Evolutionary conservation across 2,888 invertebrate genomes (phyloP).

Genomic region (Sminthurides aquaticus): DNA sequence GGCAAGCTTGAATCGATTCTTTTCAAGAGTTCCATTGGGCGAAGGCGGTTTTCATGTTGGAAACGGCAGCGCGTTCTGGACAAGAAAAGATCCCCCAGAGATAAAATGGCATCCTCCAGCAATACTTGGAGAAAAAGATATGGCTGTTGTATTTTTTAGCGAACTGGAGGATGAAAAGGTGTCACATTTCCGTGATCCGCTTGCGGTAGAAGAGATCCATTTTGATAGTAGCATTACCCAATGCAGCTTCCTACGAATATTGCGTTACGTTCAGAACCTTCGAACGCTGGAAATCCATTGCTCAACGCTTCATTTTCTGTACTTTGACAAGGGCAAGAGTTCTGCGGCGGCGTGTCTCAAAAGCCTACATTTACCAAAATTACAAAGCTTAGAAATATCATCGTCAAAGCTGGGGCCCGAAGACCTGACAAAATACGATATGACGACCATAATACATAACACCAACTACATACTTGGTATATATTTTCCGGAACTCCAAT

Average conservation of each 20-base stretch:
- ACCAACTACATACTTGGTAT: background rate
- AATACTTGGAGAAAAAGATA: background rate
- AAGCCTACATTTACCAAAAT: too few species aligned
- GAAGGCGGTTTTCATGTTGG: conserved; percentile 2
- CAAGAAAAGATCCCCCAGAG: background rate
- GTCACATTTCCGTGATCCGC: conserved; percentile 4
- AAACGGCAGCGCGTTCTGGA: background rate
- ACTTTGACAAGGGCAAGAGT: too few species aligned
- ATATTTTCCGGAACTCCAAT: background rate
- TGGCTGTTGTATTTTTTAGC: conserved; percentile 3
- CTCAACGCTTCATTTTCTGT: conserved; percentile 10
- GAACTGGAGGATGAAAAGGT: background rate
- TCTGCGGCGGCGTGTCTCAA: too few species aligned
- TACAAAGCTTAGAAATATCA: conserved; percentile 19
- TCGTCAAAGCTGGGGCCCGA: background rate
- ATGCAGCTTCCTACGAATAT: conserved; percentile 3
- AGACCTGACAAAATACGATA: conserved; percentile 1
- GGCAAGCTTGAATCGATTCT: too few species aligned
- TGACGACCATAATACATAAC: conserved; percentile 1
- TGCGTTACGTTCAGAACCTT: conserved; percentile 4
- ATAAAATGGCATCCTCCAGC: conserved; percentile 6
- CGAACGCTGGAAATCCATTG: conserved; percentile 15
- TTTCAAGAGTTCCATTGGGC: background rate
- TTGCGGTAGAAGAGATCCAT: conserved; percentile 13
- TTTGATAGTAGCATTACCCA: conserved; percentile 15